A percentile compares a stretch with the other conserved stretches of the same genome.
These are phyloP conservation scores for Siniperca obscura DNA, from an alignment of 2,797 vertebrate species.

Conservation along the genomic window DNA sequence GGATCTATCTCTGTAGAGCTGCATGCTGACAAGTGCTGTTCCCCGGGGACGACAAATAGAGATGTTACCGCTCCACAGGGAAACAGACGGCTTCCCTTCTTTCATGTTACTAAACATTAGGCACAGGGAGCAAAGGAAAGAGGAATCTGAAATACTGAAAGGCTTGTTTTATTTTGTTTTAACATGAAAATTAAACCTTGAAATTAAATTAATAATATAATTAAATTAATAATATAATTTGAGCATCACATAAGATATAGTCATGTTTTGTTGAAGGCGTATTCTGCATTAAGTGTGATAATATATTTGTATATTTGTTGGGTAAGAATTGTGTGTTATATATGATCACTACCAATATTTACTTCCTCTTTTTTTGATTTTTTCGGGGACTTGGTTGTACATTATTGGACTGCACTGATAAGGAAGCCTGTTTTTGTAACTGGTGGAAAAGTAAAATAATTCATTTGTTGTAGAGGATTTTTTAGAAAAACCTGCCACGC, in stretches of 20 bases:
- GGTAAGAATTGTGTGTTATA: not conserved
- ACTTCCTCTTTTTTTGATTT: too few relatives aligned
- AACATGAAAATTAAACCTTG: conserved; percentile 12
- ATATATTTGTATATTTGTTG: not conserved
- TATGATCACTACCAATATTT: not conserved
- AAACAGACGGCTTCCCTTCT: conserved; percentile 65
- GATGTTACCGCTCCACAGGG: conserved; percentile 78
- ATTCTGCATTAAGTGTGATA: not conserved
- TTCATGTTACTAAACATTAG: conserved; percentile 74
- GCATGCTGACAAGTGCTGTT: conserved; percentile 73
- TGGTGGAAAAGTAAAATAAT: not conserved
- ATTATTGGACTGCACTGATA: not conserved
- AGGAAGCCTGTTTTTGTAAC: not conserved
- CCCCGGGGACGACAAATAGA: conserved; percentile 82
- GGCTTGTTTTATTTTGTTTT: conserved; percentile 16
- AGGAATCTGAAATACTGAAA: conserved; percentile 33
- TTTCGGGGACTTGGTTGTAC: not conserved
- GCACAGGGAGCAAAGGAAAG: conserved; percentile 43
- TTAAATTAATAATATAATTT: conserved; percentile 25
- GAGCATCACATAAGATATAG: conserved; percentile 10
- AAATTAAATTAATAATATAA: conserved; percentile 32
- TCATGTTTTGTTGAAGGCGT: conserved; percentile 15
- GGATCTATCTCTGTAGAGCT: conserved; percentile 68
- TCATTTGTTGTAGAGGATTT: not conserved
- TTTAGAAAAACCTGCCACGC: not conserved